Conservation (phyloP, 1,140 invertebrate genomes). For the Drosophila leontia region DNA sequence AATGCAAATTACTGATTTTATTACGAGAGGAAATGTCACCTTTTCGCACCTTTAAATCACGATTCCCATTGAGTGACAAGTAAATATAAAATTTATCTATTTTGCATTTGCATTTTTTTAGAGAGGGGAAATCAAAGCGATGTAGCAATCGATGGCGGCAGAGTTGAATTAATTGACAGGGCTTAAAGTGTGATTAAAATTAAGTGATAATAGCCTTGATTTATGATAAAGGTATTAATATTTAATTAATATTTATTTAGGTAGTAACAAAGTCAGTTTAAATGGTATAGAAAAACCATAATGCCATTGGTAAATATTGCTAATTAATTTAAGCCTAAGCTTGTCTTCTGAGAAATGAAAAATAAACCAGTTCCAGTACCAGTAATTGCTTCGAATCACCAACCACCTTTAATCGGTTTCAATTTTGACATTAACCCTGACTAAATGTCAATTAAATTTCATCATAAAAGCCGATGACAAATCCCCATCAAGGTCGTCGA, state of each 20-base stretch:
- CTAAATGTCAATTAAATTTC: constrained; percentile 44
- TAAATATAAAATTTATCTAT: constrained; percentile 43
- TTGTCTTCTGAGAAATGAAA: constrained; percentile 2
- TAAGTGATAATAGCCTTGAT: background rate
- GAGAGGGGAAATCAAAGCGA: background rate
- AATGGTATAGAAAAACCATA: background rate
- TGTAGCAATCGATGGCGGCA: constrained; percentile 5
- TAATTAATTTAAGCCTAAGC: constrained; percentile 11
- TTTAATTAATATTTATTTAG: background rate
- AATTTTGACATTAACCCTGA: constrained; percentile 49
- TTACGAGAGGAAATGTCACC: constrained; percentile 59
- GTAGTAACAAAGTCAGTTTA: background rate
- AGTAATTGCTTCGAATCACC: background rate
- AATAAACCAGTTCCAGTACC: background rate
- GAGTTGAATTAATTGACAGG: constrained; percentile 4
- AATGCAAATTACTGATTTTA: constrained; percentile 66
- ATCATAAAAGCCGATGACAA: constrained; percentile 41
- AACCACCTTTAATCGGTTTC: constrained; percentile 18
- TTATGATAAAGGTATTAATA: background rate
- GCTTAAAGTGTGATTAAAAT: background rate
- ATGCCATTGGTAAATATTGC: background rate
- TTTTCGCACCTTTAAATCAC: constrained; percentile 73
- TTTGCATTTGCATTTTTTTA: constrained; percentile 38
- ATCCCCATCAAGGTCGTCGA: constrained; percentile 45
- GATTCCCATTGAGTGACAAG: constrained; percentile 57